Conservation (phyloP, 2,797 vertebrate species). For the Rhinoraja longicauda region DNA sequence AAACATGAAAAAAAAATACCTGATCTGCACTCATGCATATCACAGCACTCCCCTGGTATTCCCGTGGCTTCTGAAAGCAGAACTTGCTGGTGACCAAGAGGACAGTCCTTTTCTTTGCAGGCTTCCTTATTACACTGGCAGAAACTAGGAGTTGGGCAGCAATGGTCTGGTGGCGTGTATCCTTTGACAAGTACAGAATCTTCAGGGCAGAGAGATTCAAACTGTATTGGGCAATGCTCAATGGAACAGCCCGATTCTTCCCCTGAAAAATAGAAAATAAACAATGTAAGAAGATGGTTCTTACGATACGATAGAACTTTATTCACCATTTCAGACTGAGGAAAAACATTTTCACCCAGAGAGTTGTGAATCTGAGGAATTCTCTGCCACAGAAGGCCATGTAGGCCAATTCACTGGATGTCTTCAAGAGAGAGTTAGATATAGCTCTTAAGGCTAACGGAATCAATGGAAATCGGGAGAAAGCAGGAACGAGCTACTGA, state of each 20-base stretch:
- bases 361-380: no score
- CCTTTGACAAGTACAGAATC: constrained; percentile 61
- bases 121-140: constrained; percentile 61
- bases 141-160: constrained; percentile 57
- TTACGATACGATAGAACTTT: neutral
- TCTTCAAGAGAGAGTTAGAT: no score
- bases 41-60: constrained; percentile 64
- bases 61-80: constrained; percentile 55
- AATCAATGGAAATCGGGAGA: no score
- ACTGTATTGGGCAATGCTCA: constrained; percentile 54
- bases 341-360: no score
- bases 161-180: constrained; percentile 59
- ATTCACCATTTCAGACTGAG: no score
- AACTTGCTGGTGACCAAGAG: constrained; percentile 51
- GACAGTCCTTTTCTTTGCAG: constrained; percentile 58
- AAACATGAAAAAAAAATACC: constrained; percentile 49
- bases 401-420: neutral
- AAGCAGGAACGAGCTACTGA: no score
- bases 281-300: neutral
- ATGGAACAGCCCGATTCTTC: constrained; percentile 60
- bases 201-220: constrained; percentile 56
- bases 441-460: no score
- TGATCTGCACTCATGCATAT: constrained; percentile 64
- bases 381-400: no score
- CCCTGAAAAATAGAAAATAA: constrained; percentile 44